Conservation (phyloP, 2,888 invertebrate genomes). For the Stenotaenia linearis region DNA sequence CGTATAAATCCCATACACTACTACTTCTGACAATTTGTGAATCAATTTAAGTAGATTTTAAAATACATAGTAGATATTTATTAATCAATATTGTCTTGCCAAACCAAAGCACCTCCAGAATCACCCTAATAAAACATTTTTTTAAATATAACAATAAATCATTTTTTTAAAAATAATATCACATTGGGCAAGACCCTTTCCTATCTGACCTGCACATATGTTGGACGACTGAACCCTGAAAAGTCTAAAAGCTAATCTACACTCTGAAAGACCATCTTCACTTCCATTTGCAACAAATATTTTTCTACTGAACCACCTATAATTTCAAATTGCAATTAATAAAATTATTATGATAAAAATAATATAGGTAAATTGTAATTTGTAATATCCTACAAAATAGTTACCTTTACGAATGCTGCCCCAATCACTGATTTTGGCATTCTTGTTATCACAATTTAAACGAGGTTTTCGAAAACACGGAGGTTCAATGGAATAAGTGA, state of each 20-base stretch:
- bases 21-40: no score
- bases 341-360: not conserved
- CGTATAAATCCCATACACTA: no score
- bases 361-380: not conserved
- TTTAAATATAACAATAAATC: not conserved
- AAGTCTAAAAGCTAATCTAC: no score
- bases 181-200: not conserved
- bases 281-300: no score
- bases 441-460: not conserved
- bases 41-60: no score
- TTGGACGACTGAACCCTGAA: no score
- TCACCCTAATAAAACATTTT: not conserved
- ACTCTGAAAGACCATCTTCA: no score
- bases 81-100: not conserved
- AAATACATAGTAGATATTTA: no score
- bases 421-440: not conserved
- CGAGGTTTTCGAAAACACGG: not conserved
- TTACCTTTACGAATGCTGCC: not conserved
- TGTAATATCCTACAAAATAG: not conserved
- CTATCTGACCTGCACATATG: not conserved
- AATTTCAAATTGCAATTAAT: no score
- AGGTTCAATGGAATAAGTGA: not conserved
- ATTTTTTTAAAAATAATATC: not conserved
- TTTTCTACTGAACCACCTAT: no score
- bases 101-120: not conserved